phyloP scores from a whole-genome alignment of 1,140 invertebrate species.

The Dysdera silvatica region DNA sequence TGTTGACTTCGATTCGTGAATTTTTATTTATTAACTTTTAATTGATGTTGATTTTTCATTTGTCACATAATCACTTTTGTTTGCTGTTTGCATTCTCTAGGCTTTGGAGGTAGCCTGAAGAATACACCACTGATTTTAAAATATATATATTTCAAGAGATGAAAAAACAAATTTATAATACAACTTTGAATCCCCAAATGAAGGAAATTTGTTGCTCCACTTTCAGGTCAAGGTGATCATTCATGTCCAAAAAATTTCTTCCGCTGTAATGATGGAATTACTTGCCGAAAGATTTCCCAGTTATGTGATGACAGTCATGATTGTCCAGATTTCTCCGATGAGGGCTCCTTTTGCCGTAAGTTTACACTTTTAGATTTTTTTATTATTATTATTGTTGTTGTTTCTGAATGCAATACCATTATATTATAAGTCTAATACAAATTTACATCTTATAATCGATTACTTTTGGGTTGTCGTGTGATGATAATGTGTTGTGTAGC shows the following conservation, averaged over 20 bases:
- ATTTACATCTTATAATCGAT: no score
- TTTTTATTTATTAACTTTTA: no score
- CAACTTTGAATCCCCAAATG: not conserved
- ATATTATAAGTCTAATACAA: no score
- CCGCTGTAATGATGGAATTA: conserved; percentile 50
- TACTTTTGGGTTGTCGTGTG: no score
- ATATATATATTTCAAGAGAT: not conserved
- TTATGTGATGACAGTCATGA: conserved; percentile 46
- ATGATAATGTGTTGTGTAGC: no score
- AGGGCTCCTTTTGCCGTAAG: conserved; percentile 42
- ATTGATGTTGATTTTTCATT: no score
- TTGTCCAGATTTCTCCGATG: conserved; percentile 48
- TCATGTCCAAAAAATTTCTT: conserved; percentile 54
- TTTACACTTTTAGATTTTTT: conserved; percentile 14
- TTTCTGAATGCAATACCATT: conserved; percentile 1
- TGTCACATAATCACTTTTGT: no score
- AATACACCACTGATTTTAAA: not conserved
- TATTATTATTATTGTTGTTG: not conserved
- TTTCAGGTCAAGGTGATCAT: conserved; percentile 47
- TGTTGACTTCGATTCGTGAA: no score
- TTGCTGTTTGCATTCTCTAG: no score
- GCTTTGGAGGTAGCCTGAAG: not conserved
- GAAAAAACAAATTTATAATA: not conserved
- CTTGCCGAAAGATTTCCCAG: conserved; percentile 45
- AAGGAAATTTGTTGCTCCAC: conserved; percentile 3